Base-by-base conservation (phyloP, 1,140 invertebrate species). In the Eciton burchellii region DNA sequence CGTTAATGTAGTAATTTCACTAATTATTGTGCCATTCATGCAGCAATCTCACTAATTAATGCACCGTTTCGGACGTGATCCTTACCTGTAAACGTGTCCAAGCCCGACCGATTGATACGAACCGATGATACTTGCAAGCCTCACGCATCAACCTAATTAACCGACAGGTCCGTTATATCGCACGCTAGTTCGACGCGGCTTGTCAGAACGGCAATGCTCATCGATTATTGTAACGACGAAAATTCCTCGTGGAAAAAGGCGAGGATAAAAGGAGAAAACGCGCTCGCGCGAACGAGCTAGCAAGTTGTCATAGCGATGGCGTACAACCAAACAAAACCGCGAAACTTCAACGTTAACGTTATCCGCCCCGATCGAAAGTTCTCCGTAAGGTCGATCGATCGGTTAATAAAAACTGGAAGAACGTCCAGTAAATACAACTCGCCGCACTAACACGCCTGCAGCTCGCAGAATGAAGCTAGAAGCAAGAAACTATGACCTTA, bases 231-330 rank as follows among this genome's bases (percentile, higher is more conserved):
- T 8, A 29, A 12, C 3, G 5, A 26, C 19, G 6, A 47, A 12
- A 71, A 21, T 29, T 79, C 19, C 11, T 11, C 3, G 47, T 8
- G n/a, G 52, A 11, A 21, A 49, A 49, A 52, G 6, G 21, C 52
- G 35, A 26, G 45, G 47, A 11, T 21, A 65, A 21, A 41, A 49
- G 43, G 35, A 19, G 56, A 59, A 70, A 86, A 52, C 35, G 57
- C 76, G 73, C 24, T 45, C 45, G 70, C 56, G n/a, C 43, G 45
- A 86, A 76, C 35, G 59, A 70, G 60, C 52, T 54, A 62, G 54
- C 68, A 16, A 83, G 85, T 87, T 87, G 24, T 81, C 85, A 87
- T 87, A 87, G 85, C 60, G 49, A 87, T 87, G 54, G 47, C n/a
- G 43, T 81, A 73, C 54, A 14, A 60, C 47, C 81, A 87, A 86